Percentiles rank a stretch among this genome's conserved stretches.
Evolutionary conservation across 30 jellyfish, hydroid and myxozoan genomes (phyloP).

Genomic region (Mastigias papua): DNA sequence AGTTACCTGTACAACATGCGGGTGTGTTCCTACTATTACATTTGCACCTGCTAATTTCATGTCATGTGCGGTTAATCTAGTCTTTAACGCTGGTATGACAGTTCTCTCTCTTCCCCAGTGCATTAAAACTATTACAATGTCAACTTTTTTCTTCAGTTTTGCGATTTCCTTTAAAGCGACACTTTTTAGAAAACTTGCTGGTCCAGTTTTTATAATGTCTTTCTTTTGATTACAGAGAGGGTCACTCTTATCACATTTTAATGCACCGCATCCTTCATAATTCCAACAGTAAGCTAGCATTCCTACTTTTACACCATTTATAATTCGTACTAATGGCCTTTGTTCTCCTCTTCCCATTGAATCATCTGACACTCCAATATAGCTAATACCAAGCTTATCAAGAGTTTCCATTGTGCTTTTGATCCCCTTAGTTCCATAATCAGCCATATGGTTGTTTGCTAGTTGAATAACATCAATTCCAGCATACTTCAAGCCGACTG

Average conservation of each 20-base stretch:
- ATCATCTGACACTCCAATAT: conserved; percentile 49
- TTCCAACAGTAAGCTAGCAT: conserved; percentile 82
- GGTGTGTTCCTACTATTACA: conserved; percentile 81
- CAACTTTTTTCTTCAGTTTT: conserved; percentile 56
- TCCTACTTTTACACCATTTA: conserved; percentile 81
- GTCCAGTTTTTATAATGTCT: conserved; percentile 3
- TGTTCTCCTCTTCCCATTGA: conserved; percentile 5
- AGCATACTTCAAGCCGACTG: conserved; percentile 75
- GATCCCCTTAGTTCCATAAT: conserved; percentile 65
- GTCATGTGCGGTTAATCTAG: conserved; percentile 61
- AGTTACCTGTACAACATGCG: conserved; percentile 83
- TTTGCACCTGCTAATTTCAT: conserved; percentile 70
- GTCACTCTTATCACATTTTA: neutral
- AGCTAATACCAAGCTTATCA: conserved; percentile 28
- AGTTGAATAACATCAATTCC: conserved; percentile 64
- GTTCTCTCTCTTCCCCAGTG: conserved; percentile 88
- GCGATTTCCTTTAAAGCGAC: conserved; percentile 13
- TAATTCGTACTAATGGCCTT: conserved; percentile 60
- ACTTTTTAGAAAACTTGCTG: conserved; percentile 20
- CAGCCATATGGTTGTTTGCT: conserved; percentile 77
- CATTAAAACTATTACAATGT: conserved; percentile 66
- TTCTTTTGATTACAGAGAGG: neutral
- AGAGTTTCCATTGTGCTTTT: conserved; percentile 37
- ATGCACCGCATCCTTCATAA: conserved; percentile 49
- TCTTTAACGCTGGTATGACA: conserved; percentile 72